Conservation (phyloP, 2,113 vertebrate species). For the Cyphomyrus plagiostoma region DNA sequence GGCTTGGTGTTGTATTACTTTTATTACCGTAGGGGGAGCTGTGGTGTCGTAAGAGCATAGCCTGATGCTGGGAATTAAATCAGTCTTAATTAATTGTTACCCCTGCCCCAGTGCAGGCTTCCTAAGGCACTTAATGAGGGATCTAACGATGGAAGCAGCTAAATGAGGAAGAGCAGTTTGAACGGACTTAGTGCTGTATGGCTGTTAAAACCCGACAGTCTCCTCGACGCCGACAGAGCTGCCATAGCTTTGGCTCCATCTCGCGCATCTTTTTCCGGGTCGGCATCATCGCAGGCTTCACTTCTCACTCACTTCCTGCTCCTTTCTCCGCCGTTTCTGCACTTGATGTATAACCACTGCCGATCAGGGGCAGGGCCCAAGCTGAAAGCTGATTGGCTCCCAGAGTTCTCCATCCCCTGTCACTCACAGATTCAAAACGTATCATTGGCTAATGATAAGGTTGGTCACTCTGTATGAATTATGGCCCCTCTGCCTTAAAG, state of each 20-base stretch:
- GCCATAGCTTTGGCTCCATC: not conserved
- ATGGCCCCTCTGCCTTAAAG: not conserved
- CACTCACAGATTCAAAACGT: not conserved
- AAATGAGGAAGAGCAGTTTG: not conserved
- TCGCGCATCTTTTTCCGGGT: not conserved
- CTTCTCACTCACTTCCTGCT: not conserved
- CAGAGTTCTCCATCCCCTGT: not conserved
- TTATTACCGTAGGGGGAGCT: not conserved
- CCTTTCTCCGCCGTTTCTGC: not conserved
- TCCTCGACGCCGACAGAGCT: not conserved
- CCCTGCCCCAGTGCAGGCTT: not conserved
- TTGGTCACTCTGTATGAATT: not conserved
- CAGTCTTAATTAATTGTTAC: not conserved
- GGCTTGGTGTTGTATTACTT: not conserved
- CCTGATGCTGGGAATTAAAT: not conserved
- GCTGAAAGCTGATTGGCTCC: not conserved
- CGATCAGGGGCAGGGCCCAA: not conserved
- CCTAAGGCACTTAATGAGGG: not conserved
- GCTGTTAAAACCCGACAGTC: not conserved
- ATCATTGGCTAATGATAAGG: not conserved
- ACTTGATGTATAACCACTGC: not conserved
- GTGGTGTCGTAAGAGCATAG: not conserved
- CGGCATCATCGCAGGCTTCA: not conserved
- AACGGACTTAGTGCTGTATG: not conserved
- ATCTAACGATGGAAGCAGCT: not conserved